These are phyloP conservation scores for Bugula neritina DNA, from an alignment of 2,888 invertebrate species.

Conservation along the genomic window DNA sequence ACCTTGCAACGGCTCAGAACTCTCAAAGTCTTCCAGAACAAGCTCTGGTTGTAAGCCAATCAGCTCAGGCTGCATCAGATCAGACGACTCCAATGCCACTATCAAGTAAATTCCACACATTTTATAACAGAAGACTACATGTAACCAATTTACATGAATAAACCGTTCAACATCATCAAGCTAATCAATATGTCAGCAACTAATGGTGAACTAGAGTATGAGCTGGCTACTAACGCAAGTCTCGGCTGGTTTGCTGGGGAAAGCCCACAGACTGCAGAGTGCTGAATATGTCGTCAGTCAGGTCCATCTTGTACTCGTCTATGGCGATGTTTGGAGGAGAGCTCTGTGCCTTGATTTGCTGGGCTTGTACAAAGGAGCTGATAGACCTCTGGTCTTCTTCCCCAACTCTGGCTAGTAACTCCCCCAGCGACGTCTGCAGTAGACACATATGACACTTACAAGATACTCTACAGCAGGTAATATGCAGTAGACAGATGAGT, in stretches of 20 bases:
- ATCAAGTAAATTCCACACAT: too few species aligned
- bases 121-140: too few species aligned
- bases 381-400: not conserved
- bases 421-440: too few species aligned
- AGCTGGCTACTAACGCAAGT: not conserved
- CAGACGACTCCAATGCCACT: conserved; percentile 55
- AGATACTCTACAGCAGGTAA: too few species aligned
- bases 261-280: not conserved
- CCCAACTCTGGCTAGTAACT: conserved; percentile 14
- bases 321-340: not conserved
- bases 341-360: not conserved
- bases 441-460: too few species aligned
- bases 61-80: conserved; percentile 96
- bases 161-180: too few species aligned
- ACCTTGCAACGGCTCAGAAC: conserved; percentile 50
- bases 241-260: conserved; percentile 6
- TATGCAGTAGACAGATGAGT: too few species aligned
- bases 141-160: too few species aligned
- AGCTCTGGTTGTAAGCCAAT: conserved; percentile 93
- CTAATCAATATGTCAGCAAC: too few species aligned
- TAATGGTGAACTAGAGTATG: too few species aligned
- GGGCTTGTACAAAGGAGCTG: not conserved
- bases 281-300: not conserved
- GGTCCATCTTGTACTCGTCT: conserved; percentile 26
- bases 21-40: conserved; percentile 75